These are phyloP conservation scores for Rhagium mordax DNA, from an alignment of 2,888 invertebrate species.

Conservation along the genomic window DNA sequence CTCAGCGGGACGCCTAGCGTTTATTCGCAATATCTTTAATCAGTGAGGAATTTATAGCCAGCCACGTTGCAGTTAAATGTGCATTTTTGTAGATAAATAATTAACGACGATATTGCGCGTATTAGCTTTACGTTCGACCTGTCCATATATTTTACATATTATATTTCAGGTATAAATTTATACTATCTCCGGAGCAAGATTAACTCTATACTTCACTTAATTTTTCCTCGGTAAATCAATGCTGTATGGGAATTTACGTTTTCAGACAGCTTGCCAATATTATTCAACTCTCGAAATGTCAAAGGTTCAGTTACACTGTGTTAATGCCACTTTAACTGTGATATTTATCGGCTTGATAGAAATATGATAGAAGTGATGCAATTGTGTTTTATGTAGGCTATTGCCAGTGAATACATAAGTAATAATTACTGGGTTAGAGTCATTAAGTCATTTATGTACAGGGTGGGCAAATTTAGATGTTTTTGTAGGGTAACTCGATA, in stretches of 20 bases:
- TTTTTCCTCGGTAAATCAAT: slow-evolving; percentile 23
- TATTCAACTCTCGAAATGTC: background rate
- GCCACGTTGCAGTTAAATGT: slow-evolving; percentile 51
- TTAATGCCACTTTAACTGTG: background rate
- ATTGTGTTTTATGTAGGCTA: background rate
- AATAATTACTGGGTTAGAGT: too few species aligned
- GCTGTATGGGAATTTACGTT: background rate
- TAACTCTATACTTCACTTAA: slow-evolving; percentile 15
- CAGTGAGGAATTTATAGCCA: slow-evolving; percentile 56
- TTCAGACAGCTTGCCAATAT: background rate
- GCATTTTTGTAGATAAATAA: slow-evolving; percentile 56
- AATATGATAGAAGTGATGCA: background rate
- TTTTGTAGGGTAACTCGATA: too few species aligned
- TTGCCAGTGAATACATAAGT: background rate
- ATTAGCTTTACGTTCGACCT: slow-evolving; percentile 54
- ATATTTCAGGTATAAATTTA: slow-evolving; percentile 50
- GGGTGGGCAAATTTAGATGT: too few species aligned
- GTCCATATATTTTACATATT: slow-evolving; percentile 54
- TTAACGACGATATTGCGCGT: slow-evolving; percentile 55
- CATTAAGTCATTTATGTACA: too few species aligned
- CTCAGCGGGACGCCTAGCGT: slow-evolving; percentile 52
- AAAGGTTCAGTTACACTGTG: background rate
- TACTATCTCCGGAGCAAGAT: slow-evolving; percentile 23
- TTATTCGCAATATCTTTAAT: slow-evolving; percentile 59
- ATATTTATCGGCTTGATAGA: background rate